phyloP scores from a whole-genome alignment of 2,113 vertebrate genomes.

The Strix uralensis region DNA sequence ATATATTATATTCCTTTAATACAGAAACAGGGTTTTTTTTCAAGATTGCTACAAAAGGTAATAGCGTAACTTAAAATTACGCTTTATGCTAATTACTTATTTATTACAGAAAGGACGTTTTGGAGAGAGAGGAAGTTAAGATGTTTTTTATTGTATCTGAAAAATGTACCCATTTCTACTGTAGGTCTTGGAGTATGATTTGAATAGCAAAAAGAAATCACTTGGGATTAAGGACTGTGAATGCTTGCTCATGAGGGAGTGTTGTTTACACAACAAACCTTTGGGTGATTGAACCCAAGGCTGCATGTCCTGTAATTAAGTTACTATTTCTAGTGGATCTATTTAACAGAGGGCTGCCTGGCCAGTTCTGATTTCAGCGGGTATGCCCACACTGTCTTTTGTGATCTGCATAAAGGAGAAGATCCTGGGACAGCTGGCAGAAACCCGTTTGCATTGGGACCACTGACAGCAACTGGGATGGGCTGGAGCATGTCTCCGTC shows the following conservation, averaged over 20 bases:
- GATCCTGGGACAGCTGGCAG: background rate
- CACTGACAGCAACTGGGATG: background rate
- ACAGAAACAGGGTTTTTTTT: background rate
- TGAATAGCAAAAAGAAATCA: background rate
- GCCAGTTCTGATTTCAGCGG: background rate
- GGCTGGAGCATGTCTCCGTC: background rate
- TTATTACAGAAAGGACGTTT: background rate
- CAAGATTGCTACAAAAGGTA: background rate
- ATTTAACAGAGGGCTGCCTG: background rate
- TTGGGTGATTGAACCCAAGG: background rate
- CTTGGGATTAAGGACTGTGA: background rate
- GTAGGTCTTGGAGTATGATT: background rate
- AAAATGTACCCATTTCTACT: background rate
- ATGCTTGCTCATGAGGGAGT: background rate
- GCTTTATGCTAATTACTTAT: background rate
- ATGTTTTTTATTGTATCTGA: background rate
- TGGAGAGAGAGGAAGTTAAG: background rate
- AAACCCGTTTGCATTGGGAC: rapidly evolving
- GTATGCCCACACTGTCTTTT: background rate
- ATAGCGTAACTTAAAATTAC: background rate
- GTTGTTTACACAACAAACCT: background rate
- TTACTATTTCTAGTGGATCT: background rate
- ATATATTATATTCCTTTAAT: background rate
- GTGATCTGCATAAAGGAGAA: background rate
- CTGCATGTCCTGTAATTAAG: background rate